phyloP scores from a whole-genome alignment of 2,888 invertebrate species.

The Hymenopus coronatus region DNA sequence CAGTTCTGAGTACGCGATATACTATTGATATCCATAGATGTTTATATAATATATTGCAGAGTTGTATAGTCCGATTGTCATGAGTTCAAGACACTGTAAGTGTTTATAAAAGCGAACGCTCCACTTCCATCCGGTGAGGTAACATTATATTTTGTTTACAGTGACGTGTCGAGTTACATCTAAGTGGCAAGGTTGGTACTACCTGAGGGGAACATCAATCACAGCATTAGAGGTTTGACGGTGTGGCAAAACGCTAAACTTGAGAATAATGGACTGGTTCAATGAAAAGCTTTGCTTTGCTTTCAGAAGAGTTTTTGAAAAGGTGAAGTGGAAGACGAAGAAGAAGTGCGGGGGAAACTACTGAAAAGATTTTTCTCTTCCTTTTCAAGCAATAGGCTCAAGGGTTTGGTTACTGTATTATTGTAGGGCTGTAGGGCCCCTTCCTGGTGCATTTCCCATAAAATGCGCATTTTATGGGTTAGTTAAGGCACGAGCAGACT shows the following conservation, averaged over 20 bases:
- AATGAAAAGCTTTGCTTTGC: slow-evolving; percentile 17
- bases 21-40: no score
- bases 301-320: neutral
- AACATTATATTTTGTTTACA: neutral
- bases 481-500: neutral
- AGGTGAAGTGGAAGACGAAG: neutral
- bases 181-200: neutral
- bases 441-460: neutral
- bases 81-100: no score
- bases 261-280: slow-evolving; percentile 22
- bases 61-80: no score
- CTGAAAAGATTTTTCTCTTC: neutral
- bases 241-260: slow-evolving; percentile 24
- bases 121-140: neutral
- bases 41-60: no score
- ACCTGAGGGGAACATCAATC: slow-evolving; percentile 22
- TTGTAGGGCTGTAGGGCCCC: neutral
- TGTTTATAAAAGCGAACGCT: neutral
- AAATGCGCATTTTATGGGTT: neutral
- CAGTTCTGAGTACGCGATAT: no score
- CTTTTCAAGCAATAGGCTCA: neutral
- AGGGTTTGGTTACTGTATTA: neutral
- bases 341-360: neutral
- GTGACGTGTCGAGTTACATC: neutral
- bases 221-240: slow-evolving; percentile 15